A percentile compares a stretch with the other conserved stretches of the same genome.
phyloP scores from a whole-genome alignment of 2,113 vertebrate species.

The Pterocles burchelli region DNA sequence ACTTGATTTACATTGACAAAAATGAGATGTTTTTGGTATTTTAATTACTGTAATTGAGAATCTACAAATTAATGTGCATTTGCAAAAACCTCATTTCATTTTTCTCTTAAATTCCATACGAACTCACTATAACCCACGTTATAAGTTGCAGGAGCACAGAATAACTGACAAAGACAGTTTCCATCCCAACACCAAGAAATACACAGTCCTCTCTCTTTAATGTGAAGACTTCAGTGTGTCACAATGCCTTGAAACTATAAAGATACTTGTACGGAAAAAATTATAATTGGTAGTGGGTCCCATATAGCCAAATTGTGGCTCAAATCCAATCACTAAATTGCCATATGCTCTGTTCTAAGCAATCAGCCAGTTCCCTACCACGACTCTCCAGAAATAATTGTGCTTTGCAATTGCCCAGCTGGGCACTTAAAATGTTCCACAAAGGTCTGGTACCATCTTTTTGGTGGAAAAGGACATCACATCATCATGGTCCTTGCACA shows the following conservation, averaged over 20 bases:
- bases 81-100: background rate
- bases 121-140: background rate
- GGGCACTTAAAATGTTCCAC: background rate
- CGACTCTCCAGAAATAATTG: conserved; percentile 38
- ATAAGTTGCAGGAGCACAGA: background rate
- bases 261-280: background rate
- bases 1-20: background rate
- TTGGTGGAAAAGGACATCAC: background rate
- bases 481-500: background rate
- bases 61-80: background rate
- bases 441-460: background rate
- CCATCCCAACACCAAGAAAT: background rate
- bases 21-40: background rate
- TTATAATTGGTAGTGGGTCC: background rate
- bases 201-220: background rate
- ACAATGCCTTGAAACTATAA: background rate
- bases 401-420: conserved; percentile 46
- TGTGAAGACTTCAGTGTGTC: background rate
- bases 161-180: background rate
- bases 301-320: background rate
- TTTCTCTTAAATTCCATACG: background rate
- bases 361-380: conserved; percentile 37
- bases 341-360: conserved; percentile 58
- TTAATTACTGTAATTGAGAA: background rate
- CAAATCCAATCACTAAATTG: conserved; percentile 14